A percentile compares a stretch with the other conserved stretches of the same genome.
Evolutionary conservation across 2,888 invertebrate genomes (phyloP).

Genomic region (Sinotaia quadrata): DNA sequence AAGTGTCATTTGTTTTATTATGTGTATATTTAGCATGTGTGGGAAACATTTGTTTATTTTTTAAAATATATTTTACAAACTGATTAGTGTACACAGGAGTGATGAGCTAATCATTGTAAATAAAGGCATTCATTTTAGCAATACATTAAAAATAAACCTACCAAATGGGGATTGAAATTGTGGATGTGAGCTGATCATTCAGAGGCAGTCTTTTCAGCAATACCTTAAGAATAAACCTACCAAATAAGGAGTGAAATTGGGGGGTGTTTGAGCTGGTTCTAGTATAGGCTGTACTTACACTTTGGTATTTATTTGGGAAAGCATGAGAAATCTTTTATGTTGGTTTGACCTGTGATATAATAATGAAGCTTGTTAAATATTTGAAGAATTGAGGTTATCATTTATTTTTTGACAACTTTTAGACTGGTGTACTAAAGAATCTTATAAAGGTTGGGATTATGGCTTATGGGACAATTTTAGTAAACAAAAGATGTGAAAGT

Average conservation of each 20-base stretch:
- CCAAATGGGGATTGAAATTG: conserved; percentile 18
- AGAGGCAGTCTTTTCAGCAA: conserved; percentile 21
- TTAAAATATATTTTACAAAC: too few relatives aligned
- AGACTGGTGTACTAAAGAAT: conserved; percentile 8
- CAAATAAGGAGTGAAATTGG: conserved; percentile 30
- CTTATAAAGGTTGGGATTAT: conserved; percentile 4
- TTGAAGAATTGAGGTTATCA: conserved; percentile 14
- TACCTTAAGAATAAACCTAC: conserved; percentile 27
- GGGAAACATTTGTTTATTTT: too few relatives aligned
- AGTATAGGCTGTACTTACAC: conserved; percentile 17
- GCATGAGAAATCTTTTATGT: neutral
- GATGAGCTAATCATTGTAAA: neutral
- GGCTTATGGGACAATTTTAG: conserved; percentile 19
- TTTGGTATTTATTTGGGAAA: conserved; percentile 25
- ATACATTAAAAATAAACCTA: conserved; percentile 14
- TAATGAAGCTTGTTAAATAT: conserved; percentile 14
- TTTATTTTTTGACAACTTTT: conserved; percentile 19
- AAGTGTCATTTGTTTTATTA: too few relatives aligned
- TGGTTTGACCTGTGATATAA: conserved; percentile 29
- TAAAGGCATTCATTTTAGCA: conserved; percentile 12
- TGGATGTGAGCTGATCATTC: conserved; percentile 22
- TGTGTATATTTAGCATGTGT: too few relatives aligned
- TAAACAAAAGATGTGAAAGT: conserved; percentile 20
- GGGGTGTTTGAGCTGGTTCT: conserved; percentile 28
- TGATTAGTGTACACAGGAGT: too few relatives aligned